phyloP scores from a whole-genome alignment of 2,113 vertebrate genomes.

The Hemibagrus wyckioides region DNA sequence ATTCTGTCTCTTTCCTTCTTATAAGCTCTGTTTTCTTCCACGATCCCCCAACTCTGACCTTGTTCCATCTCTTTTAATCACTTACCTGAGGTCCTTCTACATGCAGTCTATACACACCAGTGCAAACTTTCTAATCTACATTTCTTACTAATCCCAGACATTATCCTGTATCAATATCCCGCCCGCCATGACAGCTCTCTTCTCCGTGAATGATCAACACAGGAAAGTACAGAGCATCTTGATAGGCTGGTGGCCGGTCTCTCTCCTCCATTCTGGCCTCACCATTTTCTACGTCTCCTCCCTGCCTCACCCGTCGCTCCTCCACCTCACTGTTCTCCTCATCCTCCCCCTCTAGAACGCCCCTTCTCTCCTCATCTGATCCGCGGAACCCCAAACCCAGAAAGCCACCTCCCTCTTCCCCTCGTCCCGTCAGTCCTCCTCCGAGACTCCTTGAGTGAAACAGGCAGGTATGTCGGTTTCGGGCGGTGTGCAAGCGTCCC shows the following conservation, averaged over 20 bases:
- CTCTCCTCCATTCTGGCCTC: conserved; percentile 41
- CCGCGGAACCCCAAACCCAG: conserved; percentile 52
- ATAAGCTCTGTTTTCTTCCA: conserved; percentile 22
- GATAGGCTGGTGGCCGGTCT: conserved; percentile 72
- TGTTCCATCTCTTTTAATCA: conserved; percentile 6
- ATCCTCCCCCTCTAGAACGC: conserved; percentile 53
- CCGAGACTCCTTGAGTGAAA: conserved; percentile 75
- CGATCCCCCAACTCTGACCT: neutral
- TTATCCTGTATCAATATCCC: conserved; percentile 52
- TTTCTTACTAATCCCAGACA: neutral
- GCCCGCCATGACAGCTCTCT: conserved; percentile 68
- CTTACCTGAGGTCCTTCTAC: conserved; percentile 33
- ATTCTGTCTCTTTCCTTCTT: neutral
- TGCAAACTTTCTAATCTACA: conserved; percentile 37
- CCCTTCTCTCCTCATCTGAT: conserved; percentile 55
- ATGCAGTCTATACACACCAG: conserved; percentile 21
- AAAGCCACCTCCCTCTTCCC: conserved; percentile 52
- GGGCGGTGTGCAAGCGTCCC: conserved; percentile 64
- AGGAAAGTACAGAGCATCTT: conserved; percentile 76
- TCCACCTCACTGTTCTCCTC: conserved; percentile 43
- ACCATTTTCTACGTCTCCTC: conserved; percentile 29
- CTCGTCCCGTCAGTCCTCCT: conserved; percentile 55
- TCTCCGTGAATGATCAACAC: conserved; percentile 77
- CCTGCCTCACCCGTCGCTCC: conserved; percentile 32
- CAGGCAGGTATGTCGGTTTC: conserved; percentile 62